Evolutionary conservation across 2,797 vertebrate species (phyloP).

Genomic region (Antennarius maculatus): DNA sequence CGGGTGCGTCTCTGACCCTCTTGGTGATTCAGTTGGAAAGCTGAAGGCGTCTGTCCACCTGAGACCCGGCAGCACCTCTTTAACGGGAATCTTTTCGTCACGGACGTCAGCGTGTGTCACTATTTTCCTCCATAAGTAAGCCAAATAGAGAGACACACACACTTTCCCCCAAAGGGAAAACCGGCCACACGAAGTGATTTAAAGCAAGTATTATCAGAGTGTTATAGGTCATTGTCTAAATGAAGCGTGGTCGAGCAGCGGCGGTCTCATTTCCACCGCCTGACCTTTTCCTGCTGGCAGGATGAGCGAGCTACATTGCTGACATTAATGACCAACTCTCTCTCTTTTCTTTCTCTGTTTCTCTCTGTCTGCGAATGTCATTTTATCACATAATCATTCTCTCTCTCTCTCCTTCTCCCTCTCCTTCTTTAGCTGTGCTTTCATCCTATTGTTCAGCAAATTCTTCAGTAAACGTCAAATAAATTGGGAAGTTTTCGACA

Average conservation of each 20-base stretch:
- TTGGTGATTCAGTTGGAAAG: not conserved
- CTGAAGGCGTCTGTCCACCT: conserved; percentile 20
- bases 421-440: not conserved
- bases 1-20: not conserved
- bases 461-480: no score
- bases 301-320: conserved; percentile 75
- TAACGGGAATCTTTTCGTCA: conserved; percentile 19
- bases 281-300: conserved; percentile 81
- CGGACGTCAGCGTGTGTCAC: conserved; percentile 42
- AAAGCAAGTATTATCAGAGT: conserved; percentile 76
- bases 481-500: not conserved
- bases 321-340: conserved; percentile 75
- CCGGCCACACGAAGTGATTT: conserved; percentile 73
- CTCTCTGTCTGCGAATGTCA: conserved; percentile 47
- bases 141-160: conserved; percentile 35
- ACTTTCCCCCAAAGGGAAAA: conserved; percentile 26
- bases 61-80: conserved; percentile 28
- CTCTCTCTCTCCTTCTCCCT: not conserved
- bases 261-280: conserved; percentile 75
- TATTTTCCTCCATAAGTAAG: conserved; percentile 46
- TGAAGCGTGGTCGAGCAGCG: conserved; percentile 72
- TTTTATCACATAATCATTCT: conserved; percentile 41
- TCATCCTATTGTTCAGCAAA: not conserved
- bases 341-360: conserved; percentile 42
- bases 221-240: conserved; percentile 81